These are phyloP conservation scores for Cheirogaleus medius DNA, from an alignment of 2,113 vertebrate species.

Conservation along the genomic window DNA sequence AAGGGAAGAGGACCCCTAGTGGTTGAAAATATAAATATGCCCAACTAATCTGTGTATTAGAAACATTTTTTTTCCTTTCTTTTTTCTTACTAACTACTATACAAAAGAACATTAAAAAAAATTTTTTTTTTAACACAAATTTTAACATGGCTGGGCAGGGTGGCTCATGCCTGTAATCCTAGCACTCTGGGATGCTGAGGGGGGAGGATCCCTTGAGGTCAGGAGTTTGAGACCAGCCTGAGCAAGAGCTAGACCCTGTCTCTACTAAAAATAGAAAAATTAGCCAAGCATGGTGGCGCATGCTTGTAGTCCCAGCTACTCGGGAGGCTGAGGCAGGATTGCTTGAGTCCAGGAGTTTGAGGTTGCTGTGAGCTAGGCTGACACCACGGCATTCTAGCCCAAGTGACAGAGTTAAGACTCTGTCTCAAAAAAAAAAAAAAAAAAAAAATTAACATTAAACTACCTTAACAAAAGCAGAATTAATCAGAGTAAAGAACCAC, in stretches of 20 bases:
- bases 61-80: background rate
- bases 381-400: background rate
- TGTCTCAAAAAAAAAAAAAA: background rate
- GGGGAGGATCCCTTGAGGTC: background rate
- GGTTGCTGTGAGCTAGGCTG: background rate
- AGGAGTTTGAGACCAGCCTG: background rate
- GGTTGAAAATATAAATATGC: constrained; percentile 52
- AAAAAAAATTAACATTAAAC: background rate
- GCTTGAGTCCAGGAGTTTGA: background rate
- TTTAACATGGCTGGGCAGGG: background rate
- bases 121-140: background rate
- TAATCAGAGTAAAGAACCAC: background rate
- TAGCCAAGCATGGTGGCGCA: background rate
- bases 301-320: background rate
- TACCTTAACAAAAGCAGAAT: background rate
- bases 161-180: background rate
- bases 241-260: background rate
- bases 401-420: background rate
- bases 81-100: background rate
- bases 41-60: background rate
- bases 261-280: background rate
- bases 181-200: background rate
- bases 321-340: background rate
- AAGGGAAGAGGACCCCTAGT: constrained; percentile 60
- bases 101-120: background rate